Evolutionary conservation across 2,113 vertebrate species (phyloP).

Genomic region (Mirounga angustirostris): DNA sequence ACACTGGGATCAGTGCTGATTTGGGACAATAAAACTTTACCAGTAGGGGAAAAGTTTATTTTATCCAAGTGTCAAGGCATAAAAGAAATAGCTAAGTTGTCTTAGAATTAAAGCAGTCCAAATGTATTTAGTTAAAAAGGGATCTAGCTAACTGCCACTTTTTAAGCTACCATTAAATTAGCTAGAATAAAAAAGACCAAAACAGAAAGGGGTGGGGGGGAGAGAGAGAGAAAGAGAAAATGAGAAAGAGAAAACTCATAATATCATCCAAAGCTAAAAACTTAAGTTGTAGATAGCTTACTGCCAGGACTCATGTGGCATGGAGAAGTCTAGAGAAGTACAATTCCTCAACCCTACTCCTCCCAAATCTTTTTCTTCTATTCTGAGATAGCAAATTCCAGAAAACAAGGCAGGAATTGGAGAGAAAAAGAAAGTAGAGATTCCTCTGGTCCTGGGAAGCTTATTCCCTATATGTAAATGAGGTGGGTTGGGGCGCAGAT

Average conservation of each 20-base stretch:
- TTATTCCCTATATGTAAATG: neutral
- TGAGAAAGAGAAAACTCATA: neutral
- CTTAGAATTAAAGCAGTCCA: neutral
- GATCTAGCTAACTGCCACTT: neutral
- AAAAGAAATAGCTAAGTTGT: constrained; percentile 14
- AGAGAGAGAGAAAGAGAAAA: fast-evolving
- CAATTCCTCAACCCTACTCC: neutral
- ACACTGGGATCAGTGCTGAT: neutral
- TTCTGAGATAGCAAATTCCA: neutral
- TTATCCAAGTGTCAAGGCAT: neutral
- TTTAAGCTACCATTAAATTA: constrained; percentile 40
- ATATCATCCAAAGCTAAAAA: neutral
- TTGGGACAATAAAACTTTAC: neutral
- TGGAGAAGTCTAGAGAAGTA: neutral
- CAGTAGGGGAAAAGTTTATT: neutral
- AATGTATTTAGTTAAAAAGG: neutral
- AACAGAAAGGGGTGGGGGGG: neutral
- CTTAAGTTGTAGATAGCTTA: neutral
- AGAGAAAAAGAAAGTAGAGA: neutral
- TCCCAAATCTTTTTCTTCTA: neutral
- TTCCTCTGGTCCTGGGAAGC: neutral
- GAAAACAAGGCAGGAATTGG: neutral
- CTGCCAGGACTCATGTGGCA: neutral
- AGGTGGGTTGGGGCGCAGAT: neutral
- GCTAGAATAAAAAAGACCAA: neutral